phyloP scores from a whole-genome alignment of 2,888 invertebrate genomes.

The Ischnus inquisitorius region DNA sequence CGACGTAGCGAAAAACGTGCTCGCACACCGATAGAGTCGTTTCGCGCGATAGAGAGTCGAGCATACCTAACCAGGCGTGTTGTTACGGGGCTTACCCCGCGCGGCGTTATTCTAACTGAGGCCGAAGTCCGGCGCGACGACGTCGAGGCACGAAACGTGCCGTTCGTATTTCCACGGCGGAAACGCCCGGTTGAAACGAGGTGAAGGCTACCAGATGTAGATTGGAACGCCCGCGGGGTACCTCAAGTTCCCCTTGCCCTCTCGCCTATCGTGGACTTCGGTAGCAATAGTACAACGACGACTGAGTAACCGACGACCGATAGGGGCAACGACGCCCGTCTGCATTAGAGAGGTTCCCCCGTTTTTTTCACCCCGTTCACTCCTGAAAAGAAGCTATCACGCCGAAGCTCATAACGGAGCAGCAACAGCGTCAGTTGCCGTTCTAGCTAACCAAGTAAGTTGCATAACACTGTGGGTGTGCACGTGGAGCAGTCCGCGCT shows the following conservation, averaged over 20 bases:
- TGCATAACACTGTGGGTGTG: conserved; percentile 77
- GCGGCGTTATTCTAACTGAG: conserved; percentile 36
- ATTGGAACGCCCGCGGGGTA: conserved; percentile 70
- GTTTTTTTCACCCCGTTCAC: conserved; percentile 16
- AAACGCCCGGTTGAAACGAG: conserved; percentile 83
- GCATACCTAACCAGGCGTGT: conserved; percentile 25
- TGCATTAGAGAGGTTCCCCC: conserved; percentile 45
- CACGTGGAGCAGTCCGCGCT: conserved; percentile 70
- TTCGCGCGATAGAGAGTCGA: conserved; percentile 39
- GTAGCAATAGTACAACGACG: conserved; percentile 66
- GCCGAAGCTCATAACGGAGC: conserved; percentile 44
- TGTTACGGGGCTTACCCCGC: conserved; percentile 13
- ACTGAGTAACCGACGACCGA: conserved; percentile 36
- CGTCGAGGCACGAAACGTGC: conserved; percentile 64
- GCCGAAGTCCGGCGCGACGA: conserved; percentile 63
- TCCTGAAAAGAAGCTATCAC: conserved; percentile 36
- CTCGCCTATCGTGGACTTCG: conserved; percentile 46
- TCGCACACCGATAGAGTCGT: conserved; percentile 15
- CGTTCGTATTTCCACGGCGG: conserved; percentile 78
- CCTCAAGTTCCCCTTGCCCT: conserved; percentile 11
- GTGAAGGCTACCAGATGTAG: conserved; percentile 82
- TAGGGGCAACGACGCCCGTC: conserved; percentile 51
- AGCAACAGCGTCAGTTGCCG: not conserved
- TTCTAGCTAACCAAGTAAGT: conserved; percentile 68
- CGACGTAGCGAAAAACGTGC: not conserved